These are phyloP conservation scores for Myotis daubentonii DNA, from an alignment of 2,797 vertebrate genomes.

Conservation along the genomic window DNA sequence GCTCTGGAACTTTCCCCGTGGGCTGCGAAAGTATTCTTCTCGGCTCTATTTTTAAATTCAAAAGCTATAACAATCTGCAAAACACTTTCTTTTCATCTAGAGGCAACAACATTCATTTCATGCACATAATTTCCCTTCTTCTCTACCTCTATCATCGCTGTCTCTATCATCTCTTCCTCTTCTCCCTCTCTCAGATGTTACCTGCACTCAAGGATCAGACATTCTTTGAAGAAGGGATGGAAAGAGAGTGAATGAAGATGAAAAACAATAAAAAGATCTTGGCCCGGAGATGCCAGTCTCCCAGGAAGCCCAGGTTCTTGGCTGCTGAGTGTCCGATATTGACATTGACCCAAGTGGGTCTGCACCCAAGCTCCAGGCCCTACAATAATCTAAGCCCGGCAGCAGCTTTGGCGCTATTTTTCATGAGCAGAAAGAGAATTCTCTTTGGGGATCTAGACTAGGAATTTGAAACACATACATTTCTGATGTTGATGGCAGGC, in stretches of 20 bases:
- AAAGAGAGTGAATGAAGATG: neutral
- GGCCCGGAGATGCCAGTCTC: neutral
- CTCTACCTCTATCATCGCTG: neutral
- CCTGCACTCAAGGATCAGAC: neutral
- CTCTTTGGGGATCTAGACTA: conserved; percentile 14
- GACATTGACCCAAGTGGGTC: neutral
- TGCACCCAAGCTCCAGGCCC: neutral
- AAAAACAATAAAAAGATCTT: neutral
- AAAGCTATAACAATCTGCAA: conserved; percentile 33
- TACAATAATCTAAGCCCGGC: neutral
- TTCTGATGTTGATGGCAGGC: neutral
- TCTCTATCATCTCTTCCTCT: neutral
- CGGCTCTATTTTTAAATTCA: conserved; percentile 36
- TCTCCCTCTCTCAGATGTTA: neutral
- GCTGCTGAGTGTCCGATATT: neutral
- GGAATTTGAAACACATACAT: conserved; percentile 5
- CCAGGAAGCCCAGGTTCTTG: neutral
- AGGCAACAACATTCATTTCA: neutral
- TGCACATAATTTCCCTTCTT: neutral
- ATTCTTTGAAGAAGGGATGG: neutral
- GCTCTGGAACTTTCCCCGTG: conserved; percentile 59
- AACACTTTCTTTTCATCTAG: conserved; percentile 26
- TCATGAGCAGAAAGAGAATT: conserved; percentile 43
- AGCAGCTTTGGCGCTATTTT: neutral
- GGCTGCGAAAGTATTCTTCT: conserved; percentile 36